Base-by-base conservation (phyloP, 2,888 invertebrate species). In the Empis livida region DNA sequence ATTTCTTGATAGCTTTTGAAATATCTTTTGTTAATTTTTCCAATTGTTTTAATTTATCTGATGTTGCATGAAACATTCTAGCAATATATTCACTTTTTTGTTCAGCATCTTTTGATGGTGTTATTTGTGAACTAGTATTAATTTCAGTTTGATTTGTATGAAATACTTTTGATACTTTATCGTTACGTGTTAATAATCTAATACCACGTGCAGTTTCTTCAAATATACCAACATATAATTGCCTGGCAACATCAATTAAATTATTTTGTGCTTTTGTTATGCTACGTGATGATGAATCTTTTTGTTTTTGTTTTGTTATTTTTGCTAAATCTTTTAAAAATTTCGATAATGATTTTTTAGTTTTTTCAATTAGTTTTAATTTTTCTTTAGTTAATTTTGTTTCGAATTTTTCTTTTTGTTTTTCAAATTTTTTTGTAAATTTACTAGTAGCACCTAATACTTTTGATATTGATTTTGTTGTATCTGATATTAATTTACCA, bases 21-120 rank as follows among this genome's bases (percentile, higher is more conserved):
- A 49, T 46, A 13, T 49, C 15, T 30, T 46, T 43, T 10, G 49
- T 49, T 14, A 49, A 31, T 37, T 46, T 46, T 9, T 46, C 46
- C 11, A 49, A 44, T 30, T 44, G 31, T 11, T 41, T 44, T 14
- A 49, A 44, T 15, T 46, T 49, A 23, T 49, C 49, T n/a, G 49
- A 49, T 27, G 49, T 46, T 2, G 43, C 16, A n/a, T 32, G 20
- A 11, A 49, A 42, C 42, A 49, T 41, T 13, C 49, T 42, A 1
- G 49, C 17, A 10, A 8, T 38, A 2, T n/a, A 16, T 16, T 15
- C 14, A 17, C 11, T 11, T 17, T 17, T 17, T 27, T 5, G 23
- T 27, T 27, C 23, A 27, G 2, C 23, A 27, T 27, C 23, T 27
- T 27, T 27, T 27, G 23, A 27, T 27, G 23, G 5, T 27, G 20